phyloP scores from a whole-genome alignment of 2,797 vertebrate species.

The Alca torda region DNA sequence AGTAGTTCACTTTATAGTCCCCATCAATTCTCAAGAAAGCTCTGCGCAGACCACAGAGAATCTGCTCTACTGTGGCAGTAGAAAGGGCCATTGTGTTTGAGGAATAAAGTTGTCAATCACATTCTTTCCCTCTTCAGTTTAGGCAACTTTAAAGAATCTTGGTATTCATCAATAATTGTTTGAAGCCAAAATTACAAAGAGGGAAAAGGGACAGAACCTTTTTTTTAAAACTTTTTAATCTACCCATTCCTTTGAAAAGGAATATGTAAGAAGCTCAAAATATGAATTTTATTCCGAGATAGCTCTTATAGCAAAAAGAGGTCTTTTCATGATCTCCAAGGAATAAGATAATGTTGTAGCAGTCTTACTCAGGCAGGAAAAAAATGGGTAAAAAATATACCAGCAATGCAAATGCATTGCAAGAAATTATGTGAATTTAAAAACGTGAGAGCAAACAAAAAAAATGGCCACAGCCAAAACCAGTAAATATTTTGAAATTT shows the following conservation, averaged over 20 bases:
- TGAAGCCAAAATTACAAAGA: slow-evolving; percentile 20
- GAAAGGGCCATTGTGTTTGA: slow-evolving; percentile 12
- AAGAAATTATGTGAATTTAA: not conserved
- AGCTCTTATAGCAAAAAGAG: not conserved
- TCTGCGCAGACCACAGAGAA: slow-evolving; percentile 5
- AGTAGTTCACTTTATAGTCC: not conserved
- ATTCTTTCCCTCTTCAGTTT: not conserved
- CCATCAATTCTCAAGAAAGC: slow-evolving; percentile 21
- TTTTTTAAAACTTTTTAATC: not conserved
- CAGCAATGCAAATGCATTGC: not conserved
- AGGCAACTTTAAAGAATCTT: not conserved
- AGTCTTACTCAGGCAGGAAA: not conserved
- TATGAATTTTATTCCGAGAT: not conserved
- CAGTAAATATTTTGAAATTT: not conserved
- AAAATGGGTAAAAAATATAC: not conserved
- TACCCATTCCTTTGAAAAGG: not conserved
- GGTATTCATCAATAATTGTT: not conserved
- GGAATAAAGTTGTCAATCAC: slow-evolving; percentile 11
- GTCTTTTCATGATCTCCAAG: not conserved
- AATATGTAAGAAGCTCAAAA: not conserved
- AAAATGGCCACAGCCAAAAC: not conserved
- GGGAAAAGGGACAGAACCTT: not conserved
- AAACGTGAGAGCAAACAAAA: not conserved
- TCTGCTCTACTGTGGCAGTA: not conserved
- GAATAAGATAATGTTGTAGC: not conserved